Evolutionary conservation across 2,113 vertebrate genomes (phyloP).

Genomic region (Calyptomena viridis): DNA sequence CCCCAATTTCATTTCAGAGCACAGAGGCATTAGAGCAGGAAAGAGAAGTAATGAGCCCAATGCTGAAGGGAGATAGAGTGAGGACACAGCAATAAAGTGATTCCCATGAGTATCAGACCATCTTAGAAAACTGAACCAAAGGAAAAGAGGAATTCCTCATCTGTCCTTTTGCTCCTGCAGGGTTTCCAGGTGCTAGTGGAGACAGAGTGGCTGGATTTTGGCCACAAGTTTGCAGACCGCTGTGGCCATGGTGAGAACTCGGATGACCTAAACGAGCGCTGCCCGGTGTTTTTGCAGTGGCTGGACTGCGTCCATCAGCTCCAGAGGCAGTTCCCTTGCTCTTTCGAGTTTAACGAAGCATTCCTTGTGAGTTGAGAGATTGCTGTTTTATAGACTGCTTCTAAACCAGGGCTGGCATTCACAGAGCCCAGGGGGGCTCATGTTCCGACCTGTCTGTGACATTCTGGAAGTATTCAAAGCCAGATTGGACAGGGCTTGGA

Average conservation of each 20-base stretch:
- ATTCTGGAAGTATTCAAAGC: neutral
- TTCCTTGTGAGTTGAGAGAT: slow-evolving; percentile 86
- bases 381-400: neutral
- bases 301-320: slow-evolving; percentile 98
- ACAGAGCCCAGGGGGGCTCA: fast-evolving
- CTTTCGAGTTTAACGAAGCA: slow-evolving; percentile 98
- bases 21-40: neutral
- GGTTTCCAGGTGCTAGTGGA: slow-evolving; percentile 98
- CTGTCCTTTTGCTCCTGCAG: slow-evolving; percentile 60
- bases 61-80: neutral
- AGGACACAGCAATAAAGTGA: neutral
- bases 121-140: neutral
- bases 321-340: slow-evolving; percentile 98
- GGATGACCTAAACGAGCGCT: slow-evolving; percentile 94
- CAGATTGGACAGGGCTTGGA: fast-evolving
- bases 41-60: neutral
- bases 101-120: neutral
- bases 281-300: slow-evolving; percentile 98
- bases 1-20: neutral
- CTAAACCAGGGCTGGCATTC: neutral
- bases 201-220: slow-evolving; percentile 97
- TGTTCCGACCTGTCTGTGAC: neutral
- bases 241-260: slow-evolving; percentile 97
- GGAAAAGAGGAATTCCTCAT: neutral
- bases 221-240: slow-evolving; percentile 97